phyloP scores from a whole-genome alignment of 1,140 invertebrate species.

The Bombus confusus region DNA sequence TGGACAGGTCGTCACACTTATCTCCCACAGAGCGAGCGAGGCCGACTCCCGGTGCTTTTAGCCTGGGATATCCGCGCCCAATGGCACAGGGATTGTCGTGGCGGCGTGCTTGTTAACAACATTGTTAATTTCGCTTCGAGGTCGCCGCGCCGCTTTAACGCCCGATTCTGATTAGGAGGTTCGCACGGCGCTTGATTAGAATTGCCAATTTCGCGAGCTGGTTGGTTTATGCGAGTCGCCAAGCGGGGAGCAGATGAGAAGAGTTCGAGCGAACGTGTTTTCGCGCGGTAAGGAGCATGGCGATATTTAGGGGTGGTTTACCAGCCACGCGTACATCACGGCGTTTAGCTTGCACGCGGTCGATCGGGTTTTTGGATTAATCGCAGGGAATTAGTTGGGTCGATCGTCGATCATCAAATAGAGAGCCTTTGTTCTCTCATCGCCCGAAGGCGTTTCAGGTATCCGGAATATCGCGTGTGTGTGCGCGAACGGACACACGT shows the following conservation, averaged over 20 bases:
- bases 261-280: background rate
- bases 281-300: background rate
- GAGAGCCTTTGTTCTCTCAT: conserved; percentile 54
- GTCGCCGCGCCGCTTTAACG: conserved; percentile 45
- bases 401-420: conserved; percentile 58
- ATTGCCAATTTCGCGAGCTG: conserved; percentile 51
- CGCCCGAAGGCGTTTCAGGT: conserved; percentile 59
- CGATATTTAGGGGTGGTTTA: background rate
- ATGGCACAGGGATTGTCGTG: conserved; percentile 47
- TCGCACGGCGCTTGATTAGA: conserved; percentile 63
- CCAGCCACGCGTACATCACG: too few relatives aligned
- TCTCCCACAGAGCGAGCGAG: conserved; percentile 68
- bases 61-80: conserved; percentile 55
- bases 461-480: conserved; percentile 50
- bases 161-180: conserved; percentile 61
- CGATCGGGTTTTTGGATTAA: conserved; percentile 15
- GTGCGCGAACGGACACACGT: conserved; percentile 66
- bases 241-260: background rate
- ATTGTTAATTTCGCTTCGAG: conserved; percentile 76
- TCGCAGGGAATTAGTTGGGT: conserved; percentile 28
- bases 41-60: conserved; percentile 41
- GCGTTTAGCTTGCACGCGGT: background rate
- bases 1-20: conserved; percentile 82
- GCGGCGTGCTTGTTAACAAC: conserved; percentile 76
- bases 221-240: conserved; percentile 15